Conservation (phyloP, 2,797 vertebrate species). For the Enteromius thamalakanensis region DNA sequence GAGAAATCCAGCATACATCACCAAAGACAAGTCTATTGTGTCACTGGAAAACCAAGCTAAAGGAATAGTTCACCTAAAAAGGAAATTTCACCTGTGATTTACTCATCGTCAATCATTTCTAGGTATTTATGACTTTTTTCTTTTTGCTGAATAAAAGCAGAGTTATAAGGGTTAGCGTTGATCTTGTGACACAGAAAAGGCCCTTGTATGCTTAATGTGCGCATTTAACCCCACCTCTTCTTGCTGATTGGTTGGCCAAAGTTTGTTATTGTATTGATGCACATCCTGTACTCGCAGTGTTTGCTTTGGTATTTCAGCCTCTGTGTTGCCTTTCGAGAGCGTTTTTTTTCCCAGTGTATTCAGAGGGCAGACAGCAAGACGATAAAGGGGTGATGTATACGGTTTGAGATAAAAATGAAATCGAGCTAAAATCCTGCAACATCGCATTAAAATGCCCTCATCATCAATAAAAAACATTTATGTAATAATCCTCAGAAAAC, state of each 20-base stretch:
- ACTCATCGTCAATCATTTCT: background rate
- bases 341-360: too few relatives aligned
- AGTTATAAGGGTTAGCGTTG: background rate
- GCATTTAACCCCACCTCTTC: too few relatives aligned
- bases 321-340: too few relatives aligned
- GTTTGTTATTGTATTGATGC: too few relatives aligned
- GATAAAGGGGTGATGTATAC: too few relatives aligned
- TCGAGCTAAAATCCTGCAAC: too few relatives aligned
- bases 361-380: too few relatives aligned
- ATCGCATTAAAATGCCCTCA: background rate
- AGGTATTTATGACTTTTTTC: background rate
- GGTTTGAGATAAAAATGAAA: too few relatives aligned
- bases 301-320: too few relatives aligned
- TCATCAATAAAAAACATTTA: background rate
- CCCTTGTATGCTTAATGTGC: background rate
- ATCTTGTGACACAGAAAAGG: background rate
- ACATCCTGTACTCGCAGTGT: too few relatives aligned
- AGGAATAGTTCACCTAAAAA: background rate
- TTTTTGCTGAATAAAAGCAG: background rate
- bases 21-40: background rate
- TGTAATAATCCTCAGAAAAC: background rate
- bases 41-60: background rate
- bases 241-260: too few relatives aligned
- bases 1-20: background rate
- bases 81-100: background rate